Evolutionary conservation across 2,888 invertebrate genomes (phyloP), one percentile per base, ranked within the genome.

Genomic region (Anodontia alba): DNA sequence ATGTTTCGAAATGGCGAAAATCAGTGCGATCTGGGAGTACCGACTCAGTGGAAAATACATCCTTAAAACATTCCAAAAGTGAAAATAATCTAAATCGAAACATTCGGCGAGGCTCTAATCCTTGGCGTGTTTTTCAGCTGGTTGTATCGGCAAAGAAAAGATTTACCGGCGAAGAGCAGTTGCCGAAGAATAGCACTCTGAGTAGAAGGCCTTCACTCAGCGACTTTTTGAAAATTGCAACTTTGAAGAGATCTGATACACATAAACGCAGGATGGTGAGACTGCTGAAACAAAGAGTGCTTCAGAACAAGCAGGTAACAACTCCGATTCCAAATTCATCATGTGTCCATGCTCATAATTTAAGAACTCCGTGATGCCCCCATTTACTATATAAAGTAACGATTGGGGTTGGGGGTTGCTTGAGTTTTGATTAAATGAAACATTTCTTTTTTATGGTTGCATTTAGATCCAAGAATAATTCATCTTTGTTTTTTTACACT

Each of bases 241-340:
- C 71, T 2, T 73, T 84, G 73, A 79, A 74, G 51, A 38, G 62
- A 20, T 46, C 81, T 2, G 84, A 84, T 20, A 33, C 69, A 20
- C 78, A 84, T 1, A 81, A 79, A 57, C 73, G 76, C 38, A 76
- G 46, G 70, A 76, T 81, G 72, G 73, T 84, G 8, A 46, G 84
- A 15, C 68, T 74, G 1, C 31, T 78, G 57, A 84, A 81, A 49
- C 49, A 70, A 33, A 81, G 79, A 38, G 81, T 80, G 0, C 36
- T 67, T 20, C 31, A 49, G 20, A 81, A 84, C 38, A 38, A 12
- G 38, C n/a, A n/a, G n/a, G n/a, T n/a, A n/a, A n/a, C n/a, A n/a
- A n/a, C n/a, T n/a, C n/a, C n/a, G n/a, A n/a, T n/a, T n/a, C n/a
- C n/a, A n/a, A n/a, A n/a, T n/a, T n/a, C n/a, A n/a, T n/a, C n/a